A percentile compares a stretch with the other conserved stretches of the same genome.
Evolutionary conservation across 2,113 vertebrate species (phyloP).

Genomic region (Cisticola juncidis): DNA sequence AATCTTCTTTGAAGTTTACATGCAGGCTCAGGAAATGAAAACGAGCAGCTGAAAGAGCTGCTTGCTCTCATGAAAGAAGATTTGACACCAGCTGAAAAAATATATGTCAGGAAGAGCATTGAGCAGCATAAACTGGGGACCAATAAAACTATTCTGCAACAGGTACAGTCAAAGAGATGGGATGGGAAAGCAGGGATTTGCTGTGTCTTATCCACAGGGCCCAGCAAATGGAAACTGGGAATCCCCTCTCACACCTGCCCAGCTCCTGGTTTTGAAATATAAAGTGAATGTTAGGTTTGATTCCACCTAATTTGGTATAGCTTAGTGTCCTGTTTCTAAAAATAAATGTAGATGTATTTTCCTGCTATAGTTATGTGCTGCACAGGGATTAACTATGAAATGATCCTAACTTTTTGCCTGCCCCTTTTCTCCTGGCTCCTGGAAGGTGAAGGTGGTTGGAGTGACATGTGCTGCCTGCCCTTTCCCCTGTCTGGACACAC

Average conservation of each 20-base stretch:
- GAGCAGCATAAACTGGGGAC: conserved; percentile 80
- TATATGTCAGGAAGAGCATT: conserved; percentile 73
- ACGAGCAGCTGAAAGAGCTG: conserved; percentile 77
- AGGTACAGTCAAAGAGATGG: conserved; percentile 57
- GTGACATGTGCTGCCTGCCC: conserved; percentile 80
- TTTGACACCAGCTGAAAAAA: conserved; percentile 71
- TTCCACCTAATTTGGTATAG: background rate
- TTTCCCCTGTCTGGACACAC: conserved; percentile 71
- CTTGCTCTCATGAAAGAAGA: conserved; percentile 76
- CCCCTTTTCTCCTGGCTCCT: fast-evolving
- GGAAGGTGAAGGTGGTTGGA: conserved; percentile 77
- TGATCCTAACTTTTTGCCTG: background rate
- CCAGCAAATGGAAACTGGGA: background rate
- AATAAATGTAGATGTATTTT: background rate
- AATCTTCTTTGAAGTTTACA: conserved; percentile 70
- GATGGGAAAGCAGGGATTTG: background rate
- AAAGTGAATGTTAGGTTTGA: background rate
- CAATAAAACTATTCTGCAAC: conserved; percentile 73
- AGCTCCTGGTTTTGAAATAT: background rate
- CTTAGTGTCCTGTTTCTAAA: background rate
- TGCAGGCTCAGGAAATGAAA: conserved; percentile 75
- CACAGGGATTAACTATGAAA: background rate
- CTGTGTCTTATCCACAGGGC: background rate
- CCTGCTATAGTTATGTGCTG: background rate
- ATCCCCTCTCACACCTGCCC: background rate